Base-by-base conservation (phyloP, 2,113 vertebrate species). In the Columbina picui region DNA sequence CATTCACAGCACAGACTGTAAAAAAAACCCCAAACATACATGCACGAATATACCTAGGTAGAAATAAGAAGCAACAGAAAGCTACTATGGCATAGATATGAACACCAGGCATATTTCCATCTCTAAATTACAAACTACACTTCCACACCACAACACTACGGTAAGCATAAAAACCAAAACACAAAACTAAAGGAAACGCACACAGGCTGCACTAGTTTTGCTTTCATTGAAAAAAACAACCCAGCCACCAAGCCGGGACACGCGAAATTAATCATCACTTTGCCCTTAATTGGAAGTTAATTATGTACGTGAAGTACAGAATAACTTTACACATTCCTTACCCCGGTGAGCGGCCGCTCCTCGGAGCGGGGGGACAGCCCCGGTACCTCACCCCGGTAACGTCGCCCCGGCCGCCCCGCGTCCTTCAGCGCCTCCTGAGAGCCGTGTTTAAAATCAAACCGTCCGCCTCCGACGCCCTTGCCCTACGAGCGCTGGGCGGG, bases 51-150 rank as follows among this genome's bases (percentile, higher is more conserved):
- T 23, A 23, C 25, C 60, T 38, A 9, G 26, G 41, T 7, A 59
- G 49, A 23, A 61, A 45, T 41, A 29, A 59, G 29, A 11, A 59
- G 29, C n/a, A 4, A 49, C 2, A 39, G 45, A n/a, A 36, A 74
- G 53, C 41, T 45, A 7, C 32, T n/a, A 3, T 0, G 41, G 55
- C 50, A 9, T 8, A 32, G 15, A 6, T 9, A 10, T 1, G 12
- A 27, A 26, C 36, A 20, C 10, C 39, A 43, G 41, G 36, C n/a
- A 36, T 10, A 19, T 34, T 67, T 21, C 19, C 17, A 14, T 10
- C 12, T 41, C 32, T 27, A 3, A 55, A n/a, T 21, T 25, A 38
- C 55, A 43, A 38, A 38, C 19, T 21, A 20, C 39, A 5, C 30
- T 53, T 34, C 27, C 34, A 32, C 14, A 14, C 22, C 2, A 17